A percentile compares a stretch with the other conserved stretches of the same genome.
phyloP scores from a whole-genome alignment of 2,888 invertebrate species.

The Eupithecia subfuscata region DNA sequence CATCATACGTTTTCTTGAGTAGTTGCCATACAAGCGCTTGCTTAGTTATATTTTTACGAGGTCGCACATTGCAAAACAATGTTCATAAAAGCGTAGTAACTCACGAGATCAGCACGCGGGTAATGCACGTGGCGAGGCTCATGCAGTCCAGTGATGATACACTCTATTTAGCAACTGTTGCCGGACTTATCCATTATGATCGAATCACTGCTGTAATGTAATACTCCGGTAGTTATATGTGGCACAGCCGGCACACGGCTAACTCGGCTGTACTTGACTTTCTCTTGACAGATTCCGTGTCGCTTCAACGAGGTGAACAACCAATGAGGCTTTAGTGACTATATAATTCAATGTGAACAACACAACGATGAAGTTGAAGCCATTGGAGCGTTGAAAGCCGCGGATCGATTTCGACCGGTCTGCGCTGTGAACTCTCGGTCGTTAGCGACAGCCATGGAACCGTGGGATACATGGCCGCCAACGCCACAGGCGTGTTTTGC shows the following conservation, averaged over 20 bases:
- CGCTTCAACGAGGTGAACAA: conserved; percentile 75
- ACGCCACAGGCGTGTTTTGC: not conserved
- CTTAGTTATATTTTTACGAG: conserved; percentile 34
- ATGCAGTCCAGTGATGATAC: conserved; percentile 58
- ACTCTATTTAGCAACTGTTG: conserved; percentile 66
- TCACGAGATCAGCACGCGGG: conserved; percentile 51
- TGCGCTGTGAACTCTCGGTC: conserved; percentile 50
- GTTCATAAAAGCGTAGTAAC: conserved; percentile 47
- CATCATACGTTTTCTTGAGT: not conserved
- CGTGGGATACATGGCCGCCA: conserved; percentile 55
- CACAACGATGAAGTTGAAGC: conserved; percentile 70
- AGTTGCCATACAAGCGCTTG: conserved; percentile 23
- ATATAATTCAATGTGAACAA: conserved; percentile 46
- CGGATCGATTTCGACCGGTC: conserved; percentile 77
- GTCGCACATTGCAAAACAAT: conserved; percentile 47
- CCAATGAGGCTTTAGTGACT: conserved; percentile 8
- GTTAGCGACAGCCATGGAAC: conserved; percentile 60
- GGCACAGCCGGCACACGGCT: conserved; percentile 69
- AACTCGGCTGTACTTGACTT: conserved; percentile 73
- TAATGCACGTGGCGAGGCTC: conserved; percentile 53
- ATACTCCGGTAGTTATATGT: conserved; percentile 66
- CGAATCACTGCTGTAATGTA: conserved; percentile 66
- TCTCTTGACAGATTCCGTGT: conserved; percentile 77
- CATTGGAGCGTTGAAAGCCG: conserved; percentile 72
- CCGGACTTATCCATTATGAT: conserved; percentile 74